Conservation (phyloP, 2,113 vertebrate species). For the Macquaria ambigua region DNA sequence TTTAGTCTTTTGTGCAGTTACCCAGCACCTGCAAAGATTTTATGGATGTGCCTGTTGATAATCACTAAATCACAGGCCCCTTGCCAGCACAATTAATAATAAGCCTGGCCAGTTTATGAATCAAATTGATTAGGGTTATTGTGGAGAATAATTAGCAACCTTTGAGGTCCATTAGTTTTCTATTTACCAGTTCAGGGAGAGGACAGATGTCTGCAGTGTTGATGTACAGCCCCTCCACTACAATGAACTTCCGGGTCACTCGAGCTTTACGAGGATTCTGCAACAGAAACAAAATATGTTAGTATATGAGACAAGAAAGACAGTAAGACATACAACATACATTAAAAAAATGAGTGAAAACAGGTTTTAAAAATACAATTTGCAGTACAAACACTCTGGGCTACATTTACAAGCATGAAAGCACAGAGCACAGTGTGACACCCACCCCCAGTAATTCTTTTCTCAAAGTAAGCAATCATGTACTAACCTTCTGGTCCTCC, state of each 20-base stretch:
- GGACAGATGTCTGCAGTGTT: constrained; percentile 95
- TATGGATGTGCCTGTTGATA: neutral
- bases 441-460: neutral
- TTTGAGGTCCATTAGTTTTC: neutral
- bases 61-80: neutral
- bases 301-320: neutral
- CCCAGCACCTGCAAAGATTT: neutral
- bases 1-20: too few species aligned
- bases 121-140: neutral
- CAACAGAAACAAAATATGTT: constrained; percentile 43
- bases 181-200: constrained; percentile 93
- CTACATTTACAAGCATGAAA: neutral
- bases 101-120: neutral
- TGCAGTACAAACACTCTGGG: neutral
- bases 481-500: constrained; percentile 94
- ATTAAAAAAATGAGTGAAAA: neutral
- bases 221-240: constrained; percentile 94
- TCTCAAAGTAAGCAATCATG: neutral
- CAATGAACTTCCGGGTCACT: constrained; percentile 94
- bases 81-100: neutral
- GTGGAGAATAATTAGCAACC: neutral
- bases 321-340: neutral
- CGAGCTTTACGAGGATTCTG: constrained; percentile 96
- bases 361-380: neutral
- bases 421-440: neutral